A percentile compares a stretch with the other conserved stretches of the same genome.
Conservation (phyloP, 2,888 invertebrate species). For the Orthosia incerta region DNA sequence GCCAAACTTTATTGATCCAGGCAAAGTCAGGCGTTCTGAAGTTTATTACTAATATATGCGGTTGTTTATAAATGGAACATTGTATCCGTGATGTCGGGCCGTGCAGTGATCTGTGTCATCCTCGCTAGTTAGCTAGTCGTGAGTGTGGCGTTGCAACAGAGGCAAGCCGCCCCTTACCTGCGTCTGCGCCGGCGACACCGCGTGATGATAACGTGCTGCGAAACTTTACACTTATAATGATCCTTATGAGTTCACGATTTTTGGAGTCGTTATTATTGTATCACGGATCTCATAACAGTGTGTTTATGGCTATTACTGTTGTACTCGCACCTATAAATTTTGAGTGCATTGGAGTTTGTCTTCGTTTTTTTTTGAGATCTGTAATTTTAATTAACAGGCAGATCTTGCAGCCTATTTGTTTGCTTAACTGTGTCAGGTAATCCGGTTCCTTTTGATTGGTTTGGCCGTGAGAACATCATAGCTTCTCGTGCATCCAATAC, state of each 20-base stretch:
- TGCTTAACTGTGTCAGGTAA: neutral
- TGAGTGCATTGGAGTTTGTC: neutral
- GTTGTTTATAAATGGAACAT: conserved; percentile 68
- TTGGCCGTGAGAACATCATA: conserved; percentile 6
- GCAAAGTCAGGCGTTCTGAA: conserved; percentile 31
- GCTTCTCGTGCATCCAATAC: neutral
- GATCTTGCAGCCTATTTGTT: neutral
- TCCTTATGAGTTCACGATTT: conserved; percentile 66
- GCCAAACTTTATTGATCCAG: conserved; percentile 8
- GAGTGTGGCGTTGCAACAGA: conserved; percentile 71
- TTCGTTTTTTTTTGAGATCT: too few relatives aligned
- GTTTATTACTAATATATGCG: conserved; percentile 62
- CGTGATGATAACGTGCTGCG: conserved; percentile 60
- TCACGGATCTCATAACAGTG: conserved; percentile 46
- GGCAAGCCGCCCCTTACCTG: conserved; percentile 61
- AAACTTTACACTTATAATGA: conserved; percentile 66
- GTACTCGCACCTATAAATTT: conserved; percentile 28
- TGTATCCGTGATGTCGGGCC: conserved; percentile 76
- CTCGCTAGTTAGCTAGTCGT: conserved; percentile 77
- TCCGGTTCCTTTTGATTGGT: neutral
- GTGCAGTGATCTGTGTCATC: conserved; percentile 78
- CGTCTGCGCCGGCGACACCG: conserved; percentile 46
- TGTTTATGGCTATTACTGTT: conserved; percentile 49
- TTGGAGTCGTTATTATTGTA: conserved; percentile 53
- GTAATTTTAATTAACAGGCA: neutral